A percentile compares a stretch with the other conserved stretches of the same genome.
Evolutionary conservation across 1,140 invertebrate genomes (phyloP).

Genomic region (Meloidogyne floridensis): DNA sequence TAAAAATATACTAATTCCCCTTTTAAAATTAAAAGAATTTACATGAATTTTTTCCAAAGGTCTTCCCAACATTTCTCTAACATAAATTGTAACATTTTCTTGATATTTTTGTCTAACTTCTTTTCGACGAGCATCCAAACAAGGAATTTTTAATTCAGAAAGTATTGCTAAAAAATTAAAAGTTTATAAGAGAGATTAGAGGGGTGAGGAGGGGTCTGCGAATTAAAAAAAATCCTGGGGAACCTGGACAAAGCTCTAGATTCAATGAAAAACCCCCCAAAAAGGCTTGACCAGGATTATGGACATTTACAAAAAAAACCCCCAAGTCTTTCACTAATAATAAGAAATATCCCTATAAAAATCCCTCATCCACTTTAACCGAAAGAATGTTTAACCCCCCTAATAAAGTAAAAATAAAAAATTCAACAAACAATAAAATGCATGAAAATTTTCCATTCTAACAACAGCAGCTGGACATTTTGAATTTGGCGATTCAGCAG

Average conservation of each 20-base stretch:
- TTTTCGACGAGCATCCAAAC: conserved; percentile 83
- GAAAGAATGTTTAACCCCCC: not conserved
- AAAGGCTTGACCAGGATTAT: too few species aligned
- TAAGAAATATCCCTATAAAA: not conserved
- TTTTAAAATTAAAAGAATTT: conserved; percentile 59
- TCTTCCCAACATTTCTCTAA: conserved; percentile 88
- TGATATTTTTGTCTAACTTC: conserved; percentile 88
- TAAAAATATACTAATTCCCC: not conserved
- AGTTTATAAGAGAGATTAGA: too few species aligned
- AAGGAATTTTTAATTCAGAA: conserved; percentile 85
- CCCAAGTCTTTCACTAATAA: too few species aligned
- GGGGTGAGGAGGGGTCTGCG: too few species aligned
- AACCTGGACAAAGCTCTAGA: too few species aligned
- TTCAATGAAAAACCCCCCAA: too few species aligned
- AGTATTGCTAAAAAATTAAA: conserved; percentile 72
- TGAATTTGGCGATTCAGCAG: conserved; percentile 84
- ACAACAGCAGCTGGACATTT: conserved; percentile 90
- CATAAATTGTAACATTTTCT: conserved; percentile 86
- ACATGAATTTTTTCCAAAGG: conserved; percentile 93
- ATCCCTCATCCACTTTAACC: not conserved
- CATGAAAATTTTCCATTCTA: conserved; percentile 88
- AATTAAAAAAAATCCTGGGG: too few species aligned
- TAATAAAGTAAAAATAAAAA: not conserved
- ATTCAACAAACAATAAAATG: conserved; percentile 74
- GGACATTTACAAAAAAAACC: too few species aligned